A percentile compares a stretch with the other conserved stretches of the same genome.
These are phyloP conservation scores for Mimachlamys varia DNA, from an alignment of 2,888 invertebrate genomes.

Conservation along the genomic window DNA sequence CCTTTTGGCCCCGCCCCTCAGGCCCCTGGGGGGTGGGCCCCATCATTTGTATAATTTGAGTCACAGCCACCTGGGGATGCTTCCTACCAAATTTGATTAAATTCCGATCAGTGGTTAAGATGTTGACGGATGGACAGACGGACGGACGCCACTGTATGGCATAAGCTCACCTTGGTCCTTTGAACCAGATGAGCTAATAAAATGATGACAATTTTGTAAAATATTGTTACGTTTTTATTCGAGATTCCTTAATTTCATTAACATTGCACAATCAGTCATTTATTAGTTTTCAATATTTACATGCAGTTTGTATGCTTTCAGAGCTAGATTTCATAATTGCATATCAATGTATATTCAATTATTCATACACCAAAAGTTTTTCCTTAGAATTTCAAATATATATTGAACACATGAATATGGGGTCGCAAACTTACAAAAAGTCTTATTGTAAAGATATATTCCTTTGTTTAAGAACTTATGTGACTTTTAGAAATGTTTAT, in stretches of 20 bases:
- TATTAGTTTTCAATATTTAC: not conserved
- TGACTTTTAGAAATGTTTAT: not conserved
- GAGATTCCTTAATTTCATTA: slow-evolving; percentile 28
- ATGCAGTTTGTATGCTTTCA: not conserved
- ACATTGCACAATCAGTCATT: slow-evolving; percentile 11
- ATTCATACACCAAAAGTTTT: not conserved
- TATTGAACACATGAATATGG: not conserved
- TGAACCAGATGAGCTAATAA: not conserved
- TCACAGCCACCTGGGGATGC: too few relatives aligned
- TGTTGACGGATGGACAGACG: too few relatives aligned
- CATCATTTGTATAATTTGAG: too few relatives aligned
- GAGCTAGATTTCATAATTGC: not conserved
- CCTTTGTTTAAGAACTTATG: too few relatives aligned
- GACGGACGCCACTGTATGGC: too few relatives aligned
- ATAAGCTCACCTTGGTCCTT: too few relatives aligned
- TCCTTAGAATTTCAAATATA: not conserved
- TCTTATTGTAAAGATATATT: not conserved
- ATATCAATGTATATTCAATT: not conserved
- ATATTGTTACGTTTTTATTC: not conserved
- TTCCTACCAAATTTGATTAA: too few relatives aligned
- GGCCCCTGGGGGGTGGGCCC: too few relatives aligned
- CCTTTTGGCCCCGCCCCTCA: too few relatives aligned
- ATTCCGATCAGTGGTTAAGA: too few relatives aligned
- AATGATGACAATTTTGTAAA: not conserved
- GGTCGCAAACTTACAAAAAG: not conserved